phyloP scores from a whole-genome alignment of 2,888 invertebrate species.

The Yponomeuta sedellus region DNA sequence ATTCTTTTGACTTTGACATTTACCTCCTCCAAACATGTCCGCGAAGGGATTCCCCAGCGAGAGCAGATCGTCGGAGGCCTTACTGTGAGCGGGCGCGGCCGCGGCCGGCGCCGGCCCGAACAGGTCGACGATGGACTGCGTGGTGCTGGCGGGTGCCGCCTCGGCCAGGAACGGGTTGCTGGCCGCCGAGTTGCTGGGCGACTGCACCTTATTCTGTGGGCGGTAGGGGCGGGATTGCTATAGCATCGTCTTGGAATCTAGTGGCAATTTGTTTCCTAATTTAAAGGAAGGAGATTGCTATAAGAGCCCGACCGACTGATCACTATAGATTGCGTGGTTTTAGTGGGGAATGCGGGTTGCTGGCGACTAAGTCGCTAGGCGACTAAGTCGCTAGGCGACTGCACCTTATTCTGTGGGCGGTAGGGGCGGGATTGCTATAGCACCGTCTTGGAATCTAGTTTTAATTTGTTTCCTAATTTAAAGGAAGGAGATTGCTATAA shows the following conservation, averaged over 20 bases:
- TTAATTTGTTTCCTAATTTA: too few species aligned
- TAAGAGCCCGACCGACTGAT: too few species aligned
- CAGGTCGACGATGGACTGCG: constrained; percentile 83
- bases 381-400: constrained; percentile 80
- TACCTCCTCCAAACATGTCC: constrained; percentile 82
- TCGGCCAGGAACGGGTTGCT: constrained; percentile 93
- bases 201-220: constrained; percentile 81
- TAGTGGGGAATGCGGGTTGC: too few species aligned
- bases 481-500: too few species aligned
- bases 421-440: too few species aligned
- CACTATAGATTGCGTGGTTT: too few species aligned
- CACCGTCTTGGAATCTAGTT: too few species aligned
- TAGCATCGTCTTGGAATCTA: not conserved
- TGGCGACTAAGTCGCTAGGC: too few species aligned
- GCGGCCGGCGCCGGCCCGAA: constrained; percentile 79
- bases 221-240: not conserved
- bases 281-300: not conserved
- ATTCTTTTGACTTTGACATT: too few species aligned
- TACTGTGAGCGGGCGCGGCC: constrained; percentile 49
- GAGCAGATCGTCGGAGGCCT: constrained; percentile 92
- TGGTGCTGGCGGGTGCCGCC: constrained; percentile 70
- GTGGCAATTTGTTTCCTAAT: not conserved
- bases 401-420: too few species aligned
- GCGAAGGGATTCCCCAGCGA: constrained; percentile 95
- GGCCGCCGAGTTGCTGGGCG: constrained; percentile 81